Base-by-base conservation (phyloP, 1,140 invertebrate genomes). In the Limonius californicus region DNA sequence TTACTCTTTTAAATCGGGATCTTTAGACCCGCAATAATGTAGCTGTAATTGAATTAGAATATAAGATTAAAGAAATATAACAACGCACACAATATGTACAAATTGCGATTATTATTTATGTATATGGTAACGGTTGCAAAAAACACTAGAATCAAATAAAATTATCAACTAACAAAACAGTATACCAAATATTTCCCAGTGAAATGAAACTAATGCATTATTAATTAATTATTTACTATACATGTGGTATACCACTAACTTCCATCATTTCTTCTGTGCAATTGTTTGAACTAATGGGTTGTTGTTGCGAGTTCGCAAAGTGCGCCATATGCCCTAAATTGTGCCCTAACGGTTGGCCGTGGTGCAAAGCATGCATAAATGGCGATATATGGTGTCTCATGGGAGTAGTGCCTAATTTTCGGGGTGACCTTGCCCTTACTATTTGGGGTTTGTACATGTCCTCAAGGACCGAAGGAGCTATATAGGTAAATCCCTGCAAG, bases 401-500 rank as follows among this genome's bases (percentile, higher is more conserved):
- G 0, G 72, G 71, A 15, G 77, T 74, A 16, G 74, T 70, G 30
- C 73, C 67, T 8, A 73, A 54, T 70, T 75, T 68, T 1, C 89
- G 82, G 2, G 90, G 89, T 8, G 89, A 91, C 61, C 88, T 83
- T 16, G 90, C 88, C 55, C 86, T 88, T 7, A 85, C 78, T 35
- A 90, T 83, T 47, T 83, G 82, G 53, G 85, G 85, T 63, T 84
- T 87, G 72, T 92, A 90, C 80, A 95, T 89, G 74, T 97, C 94
- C 75, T 98, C 94, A 73, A 99, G 80, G 30, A 98, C 91, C 18
- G 94, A 97, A 45, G 97, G 96, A 20, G 96, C 97, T 59, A 99
- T 92, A 77, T 99, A 99, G 0, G 97, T 98, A 75, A 99, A 99
- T 68, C 96, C 97, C 92, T 98, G 72, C 39, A 80, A 81, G 69